phyloP scores from a whole-genome alignment of 1,140 invertebrate genomes.

The Adelges cooleyi region DNA sequence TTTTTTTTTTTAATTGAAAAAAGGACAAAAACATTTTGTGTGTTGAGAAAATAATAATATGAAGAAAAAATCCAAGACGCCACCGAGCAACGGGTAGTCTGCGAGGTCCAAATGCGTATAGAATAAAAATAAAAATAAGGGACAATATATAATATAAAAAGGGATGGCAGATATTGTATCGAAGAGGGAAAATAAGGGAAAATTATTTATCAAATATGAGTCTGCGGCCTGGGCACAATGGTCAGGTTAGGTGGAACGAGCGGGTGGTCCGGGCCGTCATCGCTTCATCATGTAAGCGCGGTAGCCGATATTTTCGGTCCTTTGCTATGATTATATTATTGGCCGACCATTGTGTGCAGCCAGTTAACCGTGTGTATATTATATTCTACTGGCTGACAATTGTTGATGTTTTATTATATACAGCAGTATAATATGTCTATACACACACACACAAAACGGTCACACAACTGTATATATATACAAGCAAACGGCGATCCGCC shows the following conservation, averaged over 20 bases:
- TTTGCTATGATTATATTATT: neutral
- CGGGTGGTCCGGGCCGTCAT: constrained; percentile 17
- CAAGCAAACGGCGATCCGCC: no score
- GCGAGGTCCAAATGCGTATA: no score
- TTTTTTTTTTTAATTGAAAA: no score
- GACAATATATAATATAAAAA: no score
- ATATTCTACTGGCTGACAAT: neutral
- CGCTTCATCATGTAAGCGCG: neutral
- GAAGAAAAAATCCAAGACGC: no score
- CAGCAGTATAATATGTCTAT: neutral
- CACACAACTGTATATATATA: neutral
- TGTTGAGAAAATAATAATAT: no score
- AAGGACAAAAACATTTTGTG: no score
- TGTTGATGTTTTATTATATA: neutral
- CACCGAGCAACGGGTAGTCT: no score
- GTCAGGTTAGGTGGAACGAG: neutral
- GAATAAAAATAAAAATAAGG: no score
- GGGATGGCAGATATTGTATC: no score
- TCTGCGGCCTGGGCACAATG: neutral
- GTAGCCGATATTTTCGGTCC: neutral
- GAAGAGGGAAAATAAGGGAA: no score
- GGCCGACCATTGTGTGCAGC: neutral
- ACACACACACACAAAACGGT: neutral
- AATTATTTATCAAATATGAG: no score
- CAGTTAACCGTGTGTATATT: neutral